Percentiles rank a stretch among this genome's conserved stretches.
Evolutionary conservation across 2,888 invertebrate genomes (phyloP).

Genomic region (Drosophila anceps): DNA sequence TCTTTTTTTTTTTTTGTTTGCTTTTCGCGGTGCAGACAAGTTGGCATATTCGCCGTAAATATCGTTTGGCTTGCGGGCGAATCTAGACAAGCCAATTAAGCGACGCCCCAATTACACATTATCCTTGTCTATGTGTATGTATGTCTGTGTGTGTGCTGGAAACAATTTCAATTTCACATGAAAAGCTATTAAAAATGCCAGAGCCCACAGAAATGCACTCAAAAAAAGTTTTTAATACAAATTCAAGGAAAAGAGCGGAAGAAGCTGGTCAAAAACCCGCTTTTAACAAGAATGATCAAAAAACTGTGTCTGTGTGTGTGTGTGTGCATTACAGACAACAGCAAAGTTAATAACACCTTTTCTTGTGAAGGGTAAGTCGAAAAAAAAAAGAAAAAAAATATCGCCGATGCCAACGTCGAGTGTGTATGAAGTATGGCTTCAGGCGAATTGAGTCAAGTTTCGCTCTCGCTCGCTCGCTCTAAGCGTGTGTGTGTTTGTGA

Average conservation of each 20-base stretch:
- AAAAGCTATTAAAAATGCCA: slow-evolving; percentile 73
- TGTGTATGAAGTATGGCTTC: slow-evolving; percentile 68
- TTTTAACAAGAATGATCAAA: slow-evolving; percentile 79
- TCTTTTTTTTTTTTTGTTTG: slow-evolving; percentile 2
- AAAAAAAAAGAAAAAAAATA: slow-evolving; percentile 40
- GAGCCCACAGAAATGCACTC: slow-evolving; percentile 56
- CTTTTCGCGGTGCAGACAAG: slow-evolving; percentile 35
- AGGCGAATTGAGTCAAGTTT: slow-evolving; percentile 57
- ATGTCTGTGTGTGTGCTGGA: slow-evolving; percentile 29
- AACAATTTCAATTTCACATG: slow-evolving; percentile 75
- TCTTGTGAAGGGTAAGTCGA: slow-evolving; percentile 74
- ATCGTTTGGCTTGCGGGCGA: slow-evolving; percentile 27
- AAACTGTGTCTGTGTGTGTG: slow-evolving; percentile 42
- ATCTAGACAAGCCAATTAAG: slow-evolving; percentile 63
- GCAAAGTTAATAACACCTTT: slow-evolving; percentile 79
- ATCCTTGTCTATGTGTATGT: slow-evolving; percentile 41
- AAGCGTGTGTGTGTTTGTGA: slow-evolving; percentile 51
- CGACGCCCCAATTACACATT: slow-evolving; percentile 67
- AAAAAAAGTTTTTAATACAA: slow-evolving; percentile 69
- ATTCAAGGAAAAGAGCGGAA: slow-evolving; percentile 79
- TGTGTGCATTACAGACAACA: slow-evolving; percentile 49
- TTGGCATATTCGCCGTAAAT: slow-evolving; percentile 49
- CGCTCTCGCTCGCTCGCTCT: slow-evolving; percentile 18
- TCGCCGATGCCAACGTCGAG: slow-evolving; percentile 40
- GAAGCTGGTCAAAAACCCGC: slow-evolving; percentile 79